A percentile compares a stretch with the other conserved stretches of the same genome.
phyloP scores from a whole-genome alignment of 2,113 vertebrate species.

The Verasper variegatus region DNA sequence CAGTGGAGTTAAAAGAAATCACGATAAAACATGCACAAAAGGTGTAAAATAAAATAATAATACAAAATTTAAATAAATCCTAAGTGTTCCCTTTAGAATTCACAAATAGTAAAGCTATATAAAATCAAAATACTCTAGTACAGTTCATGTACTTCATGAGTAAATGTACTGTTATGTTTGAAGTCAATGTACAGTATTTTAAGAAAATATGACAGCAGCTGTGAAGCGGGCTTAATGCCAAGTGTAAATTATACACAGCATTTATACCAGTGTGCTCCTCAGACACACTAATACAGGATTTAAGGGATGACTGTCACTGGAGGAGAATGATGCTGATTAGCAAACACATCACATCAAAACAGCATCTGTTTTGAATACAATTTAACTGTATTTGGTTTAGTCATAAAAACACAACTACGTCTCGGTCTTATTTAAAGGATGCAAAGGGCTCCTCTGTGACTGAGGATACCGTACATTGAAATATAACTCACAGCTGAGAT shows the following conservation, averaged over 20 bases:
- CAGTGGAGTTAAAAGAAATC: background rate
- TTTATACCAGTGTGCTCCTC: constrained; percentile 28
- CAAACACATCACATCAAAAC: constrained; percentile 36
- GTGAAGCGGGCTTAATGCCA: constrained; percentile 2
- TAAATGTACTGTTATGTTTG: too few relatives aligned
- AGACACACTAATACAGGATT: constrained; percentile 54
- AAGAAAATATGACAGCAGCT: background rate
- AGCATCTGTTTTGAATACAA: constrained; percentile 36
- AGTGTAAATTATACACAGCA: constrained; percentile 32
- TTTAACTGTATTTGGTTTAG: constrained; percentile 9
- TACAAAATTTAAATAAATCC: too few relatives aligned
- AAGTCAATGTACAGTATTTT: background rate
- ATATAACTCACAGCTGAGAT: constrained; percentile 9
- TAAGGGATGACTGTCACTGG: constrained; percentile 19
- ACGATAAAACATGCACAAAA: too few relatives aligned
- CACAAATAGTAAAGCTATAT: too few relatives aligned
- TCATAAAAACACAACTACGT: constrained; percentile 7
- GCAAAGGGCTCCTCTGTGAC: background rate
- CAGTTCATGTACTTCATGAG: too few relatives aligned
- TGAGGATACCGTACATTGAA: constrained; percentile 4
- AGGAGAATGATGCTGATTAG: constrained; percentile 38
- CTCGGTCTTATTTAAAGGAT: constrained; percentile 22
- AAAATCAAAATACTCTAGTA: too few relatives aligned
- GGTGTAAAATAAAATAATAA: too few relatives aligned
- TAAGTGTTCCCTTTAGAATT: too few relatives aligned